phyloP scores from a whole-genome alignment of 2,888 invertebrate genomes.

The Oscheius sp. region DNA sequence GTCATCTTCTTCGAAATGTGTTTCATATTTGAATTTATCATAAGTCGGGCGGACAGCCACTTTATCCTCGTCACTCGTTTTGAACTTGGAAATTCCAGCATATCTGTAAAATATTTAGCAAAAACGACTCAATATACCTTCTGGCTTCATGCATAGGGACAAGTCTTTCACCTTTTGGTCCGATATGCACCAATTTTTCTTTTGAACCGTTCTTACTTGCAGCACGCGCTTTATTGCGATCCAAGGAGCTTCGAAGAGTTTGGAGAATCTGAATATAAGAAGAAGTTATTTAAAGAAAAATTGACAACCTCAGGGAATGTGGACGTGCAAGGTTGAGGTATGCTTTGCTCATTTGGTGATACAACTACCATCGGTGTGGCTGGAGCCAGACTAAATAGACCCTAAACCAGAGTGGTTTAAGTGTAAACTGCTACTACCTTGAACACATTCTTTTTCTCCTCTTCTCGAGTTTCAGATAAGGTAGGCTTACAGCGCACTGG shows the following conservation, averaged over 20 bases:
- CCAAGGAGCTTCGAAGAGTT: neutral
- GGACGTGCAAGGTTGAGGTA: neutral
- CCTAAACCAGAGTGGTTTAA: constrained; percentile 4
- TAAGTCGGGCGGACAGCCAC: constrained; percentile 59
- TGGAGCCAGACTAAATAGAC: constrained; percentile 40
- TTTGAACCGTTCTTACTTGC: neutral
- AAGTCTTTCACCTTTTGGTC: constrained; percentile 41
- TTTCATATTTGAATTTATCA: constrained; percentile 59
- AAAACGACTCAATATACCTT: constrained; percentile 17
- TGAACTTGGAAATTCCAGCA: constrained; percentile 42
- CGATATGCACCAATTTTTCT: neutral
- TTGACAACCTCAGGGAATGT: neutral
- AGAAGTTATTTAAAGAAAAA: neutral
- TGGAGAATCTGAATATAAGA: neutral
- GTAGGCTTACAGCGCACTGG: neutral
- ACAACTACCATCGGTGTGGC: neutral
- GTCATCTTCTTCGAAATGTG: constrained; percentile 47
- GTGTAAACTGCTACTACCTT: neutral
- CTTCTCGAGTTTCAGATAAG: neutral
- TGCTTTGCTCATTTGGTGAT: neutral
- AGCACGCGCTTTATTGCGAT: neutral
- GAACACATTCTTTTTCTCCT: constrained; percentile 8
- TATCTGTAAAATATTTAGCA: constrained; percentile 3
- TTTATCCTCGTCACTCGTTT: constrained; percentile 45
- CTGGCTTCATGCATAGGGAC: constrained; percentile 51